Base-by-base conservation (phyloP, 2,888 invertebrate genomes). In the Anarsia innoxiella region DNA sequence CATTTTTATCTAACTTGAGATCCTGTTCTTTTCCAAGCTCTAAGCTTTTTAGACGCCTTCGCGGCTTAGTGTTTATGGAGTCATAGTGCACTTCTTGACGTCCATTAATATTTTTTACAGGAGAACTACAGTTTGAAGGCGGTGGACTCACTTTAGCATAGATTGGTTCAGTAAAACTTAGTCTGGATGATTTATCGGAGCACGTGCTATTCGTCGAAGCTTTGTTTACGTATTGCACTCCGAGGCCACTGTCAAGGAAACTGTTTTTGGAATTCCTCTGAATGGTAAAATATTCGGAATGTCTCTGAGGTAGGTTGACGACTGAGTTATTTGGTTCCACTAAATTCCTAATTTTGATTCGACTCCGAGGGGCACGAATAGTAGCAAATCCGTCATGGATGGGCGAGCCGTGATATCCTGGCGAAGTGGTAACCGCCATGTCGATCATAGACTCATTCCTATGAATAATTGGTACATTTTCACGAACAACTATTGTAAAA, bases 331-430 rank as follows among this genome's bases (percentile, higher is more conserved):
- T 82, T 66, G 80, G 78, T 61, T 82, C 80, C 44, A 80, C 74
- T 58, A 82, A 56, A 57, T 73, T 80, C 51, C 82, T 78, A 54
- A 84, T 80, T 53, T 85, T 85, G 47, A 83, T 80, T 48, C 82
- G 66, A 54, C 84, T 85, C 53, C 86, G 75, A 23, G 84, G 89
- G 9, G 91, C 87, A 41, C 93, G 86, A 52, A 95, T 93, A n/a
- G 94, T 95, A 35, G 94, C 94, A 75, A 93, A 95, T 38, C 94
- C 94, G 73, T 95, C 94, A 72, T 93, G 91, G 35, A 94, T 89
- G 40, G 91, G 89, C 36, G 88, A 76, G 37, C 80, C 80, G 57
- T 82, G 78, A 59, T 73, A 83, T 33, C 74, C 74, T 36, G 73
- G 62, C 16, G 84, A 78, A 38, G 82, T 80, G 11, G 83, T 82